phyloP scores from a whole-genome alignment of 2,888 invertebrate species.

The Ophraella communa region DNA sequence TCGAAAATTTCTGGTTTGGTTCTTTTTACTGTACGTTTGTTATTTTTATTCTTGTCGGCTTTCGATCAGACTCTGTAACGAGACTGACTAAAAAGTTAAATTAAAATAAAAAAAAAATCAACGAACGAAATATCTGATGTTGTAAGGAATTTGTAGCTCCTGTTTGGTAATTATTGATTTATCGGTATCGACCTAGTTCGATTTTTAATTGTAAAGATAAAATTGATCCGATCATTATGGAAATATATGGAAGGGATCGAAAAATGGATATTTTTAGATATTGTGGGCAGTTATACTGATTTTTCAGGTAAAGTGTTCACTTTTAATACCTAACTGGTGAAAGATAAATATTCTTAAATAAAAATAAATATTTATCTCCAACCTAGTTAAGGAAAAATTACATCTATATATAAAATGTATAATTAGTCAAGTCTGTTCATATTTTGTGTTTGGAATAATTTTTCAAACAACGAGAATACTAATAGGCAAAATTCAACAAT shows the following conservation, averaged over 20 bases:
- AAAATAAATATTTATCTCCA: too few species aligned
- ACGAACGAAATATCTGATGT: slow-evolving; percentile 31
- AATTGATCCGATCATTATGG: slow-evolving; percentile 17
- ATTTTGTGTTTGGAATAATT: too few species aligned
- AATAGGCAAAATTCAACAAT: too few species aligned
- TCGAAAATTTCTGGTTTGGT: slow-evolving; percentile 9
- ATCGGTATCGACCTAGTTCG: slow-evolving; percentile 17
- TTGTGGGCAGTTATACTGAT: too few species aligned
- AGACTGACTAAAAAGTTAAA: slow-evolving; percentile 27
- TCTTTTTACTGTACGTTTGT: slow-evolving; percentile 2
- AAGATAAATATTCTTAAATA: too few species aligned
- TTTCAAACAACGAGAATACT: too few species aligned
- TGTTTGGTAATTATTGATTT: slow-evolving; percentile 38
- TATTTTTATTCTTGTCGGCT: slow-evolving; percentile 26
- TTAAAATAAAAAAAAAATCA: slow-evolving; percentile 23
- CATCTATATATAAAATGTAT: too few species aligned
- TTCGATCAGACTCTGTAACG: slow-evolving; percentile 30
- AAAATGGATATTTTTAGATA: neutral
- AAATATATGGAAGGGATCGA: slow-evolving; percentile 10
- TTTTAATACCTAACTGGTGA: too few species aligned
- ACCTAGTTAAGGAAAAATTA: too few species aligned
- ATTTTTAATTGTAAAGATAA: slow-evolving; percentile 10
- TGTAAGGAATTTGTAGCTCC: slow-evolving; percentile 38
- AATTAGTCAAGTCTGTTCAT: too few species aligned
- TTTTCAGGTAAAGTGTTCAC: too few species aligned